Base-by-base conservation (phyloP, 2,888 invertebrate genomes). In the Eupithecia tripunctaria region DNA sequence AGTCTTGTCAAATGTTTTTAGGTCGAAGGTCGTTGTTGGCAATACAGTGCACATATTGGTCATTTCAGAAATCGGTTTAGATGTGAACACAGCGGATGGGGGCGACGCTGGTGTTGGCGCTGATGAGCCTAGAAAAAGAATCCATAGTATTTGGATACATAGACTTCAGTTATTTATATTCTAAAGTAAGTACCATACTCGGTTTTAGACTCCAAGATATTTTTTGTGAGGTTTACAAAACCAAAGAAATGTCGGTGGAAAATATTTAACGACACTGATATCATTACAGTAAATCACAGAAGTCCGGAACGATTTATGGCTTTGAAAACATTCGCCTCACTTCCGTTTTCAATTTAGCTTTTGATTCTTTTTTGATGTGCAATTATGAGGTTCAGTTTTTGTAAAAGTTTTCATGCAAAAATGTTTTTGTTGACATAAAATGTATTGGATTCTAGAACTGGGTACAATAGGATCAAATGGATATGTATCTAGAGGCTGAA, bases 1-100 rank as follows among this genome's bases (percentile, higher is more conserved):
- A 84, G 51, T 80, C 65, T 70, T 87, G 62, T 18, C n/a, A 10
- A 64, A 38, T n/a, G 41, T n/a, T 56, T 67, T 68, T 32, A 15
- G 21, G 0, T 15, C 18, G n/a, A 68, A 62, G 1, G 60, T 2
- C 47, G 82, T n/a, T 36, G 60, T 78, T 84, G 84, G 77, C 29
- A 86, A 87, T 82, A 90, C 89, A 73, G 78, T 88, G 74, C 91
- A 88, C 84, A 89, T 85, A 51, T 86, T 89, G 70, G 82, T 86
- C 62, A 89, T 85, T 38, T 88, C 88, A 6, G 87, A 80, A 68
- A 88, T 86, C 1, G 91, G 89, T 86, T 92, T 90, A 1, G 89
- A 84, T 56, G 88, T 85, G 73, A 89, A 90, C n/a, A 85, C 77
- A 3, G 81, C 74, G 4, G 85, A 78, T 18, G 88, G 80, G 12